Evolutionary conservation across 1,140 invertebrate species (phyloP).

Genomic region (Drosophila gunungcola): DNA sequence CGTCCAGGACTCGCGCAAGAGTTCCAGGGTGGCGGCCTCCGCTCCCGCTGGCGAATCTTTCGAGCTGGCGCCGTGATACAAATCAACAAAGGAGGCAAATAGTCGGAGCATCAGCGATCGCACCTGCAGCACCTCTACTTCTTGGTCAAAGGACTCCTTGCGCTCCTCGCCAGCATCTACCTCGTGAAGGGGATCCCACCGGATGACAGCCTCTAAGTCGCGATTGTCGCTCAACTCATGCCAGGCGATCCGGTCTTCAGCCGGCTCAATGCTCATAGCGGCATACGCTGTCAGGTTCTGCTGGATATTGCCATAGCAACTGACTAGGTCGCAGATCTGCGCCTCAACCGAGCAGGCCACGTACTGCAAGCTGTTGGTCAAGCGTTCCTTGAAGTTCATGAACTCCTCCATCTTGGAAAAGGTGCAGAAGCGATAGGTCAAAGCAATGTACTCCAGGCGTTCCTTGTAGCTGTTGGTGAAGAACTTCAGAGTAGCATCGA

Average conservation of each 20-base stretch:
- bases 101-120: slow-evolving; percentile 71
- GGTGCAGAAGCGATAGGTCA: slow-evolving; percentile 96
- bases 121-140: slow-evolving; percentile 76
- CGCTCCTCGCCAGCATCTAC: slow-evolving; percentile 61
- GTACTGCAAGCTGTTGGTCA: slow-evolving; percentile 94
- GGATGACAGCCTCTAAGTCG: slow-evolving; percentile 87
- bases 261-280: slow-evolving; percentile 85
- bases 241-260: slow-evolving; percentile 85
- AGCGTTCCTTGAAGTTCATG: slow-evolving; percentile 91
- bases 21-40: slow-evolving; percentile 62
- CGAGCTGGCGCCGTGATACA: slow-evolving; percentile 58
- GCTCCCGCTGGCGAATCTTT: slow-evolving; percentile 16
- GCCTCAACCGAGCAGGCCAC: slow-evolving; percentile 91
- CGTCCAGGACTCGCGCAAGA: slow-evolving; percentile 70
- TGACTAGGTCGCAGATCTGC: slow-evolving; percentile 91
- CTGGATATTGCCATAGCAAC: slow-evolving; percentile 69
- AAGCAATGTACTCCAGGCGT: slow-evolving; percentile 95
- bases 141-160: slow-evolving; percentile 80
- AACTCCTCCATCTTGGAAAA: slow-evolving; percentile 97
- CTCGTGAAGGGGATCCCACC: slow-evolving; percentile 86
- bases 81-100: slow-evolving; percentile 76
- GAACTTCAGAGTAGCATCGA: slow-evolving; percentile 92
- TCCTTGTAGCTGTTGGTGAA: slow-evolving; percentile 95
- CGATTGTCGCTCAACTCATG: slow-evolving; percentile 87
- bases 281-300: slow-evolving; percentile 76